Evolutionary conservation across 1,140 invertebrate genomes (phyloP).

Genomic region (Aphaenogaster rudis): DNA sequence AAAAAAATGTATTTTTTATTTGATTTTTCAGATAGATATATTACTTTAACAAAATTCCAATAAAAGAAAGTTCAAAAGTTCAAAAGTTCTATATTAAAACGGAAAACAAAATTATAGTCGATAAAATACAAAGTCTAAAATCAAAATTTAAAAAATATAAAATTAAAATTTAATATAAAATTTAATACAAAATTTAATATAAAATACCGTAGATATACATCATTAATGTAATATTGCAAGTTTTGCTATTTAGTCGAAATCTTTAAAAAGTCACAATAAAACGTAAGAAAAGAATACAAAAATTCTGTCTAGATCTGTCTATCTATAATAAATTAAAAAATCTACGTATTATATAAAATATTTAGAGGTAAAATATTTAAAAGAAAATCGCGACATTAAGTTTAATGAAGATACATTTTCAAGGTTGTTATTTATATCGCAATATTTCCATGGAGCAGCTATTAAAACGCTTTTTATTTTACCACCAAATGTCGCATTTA

Average conservation of each 20-base stretch:
- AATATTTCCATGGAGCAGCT: background rate
- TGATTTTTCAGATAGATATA: background rate
- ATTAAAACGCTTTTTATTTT: slow-evolving; percentile 25
- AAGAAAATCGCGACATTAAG: background rate
- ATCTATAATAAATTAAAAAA: background rate
- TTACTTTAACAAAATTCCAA: background rate
- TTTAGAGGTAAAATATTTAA: background rate
- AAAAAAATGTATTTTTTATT: background rate
- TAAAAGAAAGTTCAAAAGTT: background rate
- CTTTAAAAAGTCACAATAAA: background rate
- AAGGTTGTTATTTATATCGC: slow-evolving; percentile 15
- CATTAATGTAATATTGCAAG: slow-evolving; percentile 6
- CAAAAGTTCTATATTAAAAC: background rate
- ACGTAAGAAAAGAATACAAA: background rate
- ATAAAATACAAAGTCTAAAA: background rate
- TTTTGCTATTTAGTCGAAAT: background rate
- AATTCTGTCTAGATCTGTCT: background rate
- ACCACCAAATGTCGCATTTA: slow-evolving; percentile 34
- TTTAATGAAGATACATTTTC: background rate
- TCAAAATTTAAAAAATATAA: background rate
- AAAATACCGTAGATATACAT: background rate
- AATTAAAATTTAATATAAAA: slow-evolving; percentile 8
- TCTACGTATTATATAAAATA: background rate
- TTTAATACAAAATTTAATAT: background rate
- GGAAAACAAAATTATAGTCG: background rate